A percentile compares a stretch with the other conserved stretches of the same genome.
These are phyloP conservation scores for Panthera leo DNA, from an alignment of 2,113 vertebrate species.

Conservation along the genomic window DNA sequence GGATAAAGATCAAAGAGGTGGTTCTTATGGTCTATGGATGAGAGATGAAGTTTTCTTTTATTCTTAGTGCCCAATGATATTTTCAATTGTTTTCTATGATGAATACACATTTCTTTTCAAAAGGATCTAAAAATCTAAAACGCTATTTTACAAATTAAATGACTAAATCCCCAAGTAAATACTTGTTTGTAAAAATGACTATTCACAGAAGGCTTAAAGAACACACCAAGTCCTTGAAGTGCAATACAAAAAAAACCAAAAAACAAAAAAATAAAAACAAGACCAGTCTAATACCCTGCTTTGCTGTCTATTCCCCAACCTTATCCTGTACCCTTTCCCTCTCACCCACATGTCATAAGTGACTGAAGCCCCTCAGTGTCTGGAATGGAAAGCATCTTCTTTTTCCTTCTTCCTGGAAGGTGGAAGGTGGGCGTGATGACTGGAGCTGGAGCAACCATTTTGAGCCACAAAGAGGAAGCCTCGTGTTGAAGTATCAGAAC, in stretches of 20 bases:
- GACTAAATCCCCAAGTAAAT: neutral
- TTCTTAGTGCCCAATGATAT: neutral
- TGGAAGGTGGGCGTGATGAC: neutral
- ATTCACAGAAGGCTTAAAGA: neutral
- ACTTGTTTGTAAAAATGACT: neutral
- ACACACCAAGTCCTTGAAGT: neutral
- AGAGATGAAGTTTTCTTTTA: neutral
- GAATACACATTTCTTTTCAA: conserved; percentile 21
- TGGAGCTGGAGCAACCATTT: neutral
- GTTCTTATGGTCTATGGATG: neutral
- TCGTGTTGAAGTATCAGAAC: neutral
- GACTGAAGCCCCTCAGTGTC: neutral
- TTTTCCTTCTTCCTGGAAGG: neutral
- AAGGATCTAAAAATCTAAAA: neutral
- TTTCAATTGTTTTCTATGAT: conserved; percentile 16
- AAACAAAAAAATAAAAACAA: too few relatives aligned
- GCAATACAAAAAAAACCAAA: neutral
- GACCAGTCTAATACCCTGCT: too few relatives aligned
- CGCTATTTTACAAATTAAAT: conserved; percentile 1
- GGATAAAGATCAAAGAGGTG: neutral
- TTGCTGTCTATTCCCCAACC: neutral
- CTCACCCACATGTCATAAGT: accelerated
- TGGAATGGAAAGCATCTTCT: neutral
- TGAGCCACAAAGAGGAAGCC: neutral
- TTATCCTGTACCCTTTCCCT: neutral